Conservation (phyloP, 2,113 vertebrate genomes). For the Bubo bubo region DNA sequence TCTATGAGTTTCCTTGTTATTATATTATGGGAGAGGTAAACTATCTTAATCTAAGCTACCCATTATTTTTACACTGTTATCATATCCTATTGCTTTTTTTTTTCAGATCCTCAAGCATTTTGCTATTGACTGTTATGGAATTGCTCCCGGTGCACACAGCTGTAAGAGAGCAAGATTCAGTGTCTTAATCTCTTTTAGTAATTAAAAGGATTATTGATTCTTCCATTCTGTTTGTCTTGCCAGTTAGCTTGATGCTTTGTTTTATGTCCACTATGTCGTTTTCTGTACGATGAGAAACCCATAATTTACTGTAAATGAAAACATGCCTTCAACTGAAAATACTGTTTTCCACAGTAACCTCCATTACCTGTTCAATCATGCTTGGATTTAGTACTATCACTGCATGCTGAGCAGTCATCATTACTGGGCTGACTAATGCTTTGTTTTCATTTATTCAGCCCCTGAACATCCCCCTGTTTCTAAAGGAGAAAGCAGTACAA, state of each 20-base stretch:
- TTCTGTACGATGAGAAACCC: not conserved
- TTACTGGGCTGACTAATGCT: not conserved
- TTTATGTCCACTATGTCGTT: not conserved
- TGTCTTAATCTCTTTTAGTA: not conserved
- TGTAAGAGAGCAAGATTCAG: not conserved
- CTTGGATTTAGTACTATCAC: not conserved
- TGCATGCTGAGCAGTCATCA: not conserved
- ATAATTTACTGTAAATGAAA: not conserved
- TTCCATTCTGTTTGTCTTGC: not conserved
- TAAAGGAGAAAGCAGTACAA: not conserved
- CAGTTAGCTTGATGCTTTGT: not conserved
- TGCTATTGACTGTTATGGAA: not conserved
- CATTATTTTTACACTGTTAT: not conserved
- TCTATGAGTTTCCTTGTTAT: not conserved
- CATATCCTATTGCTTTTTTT: not conserved
- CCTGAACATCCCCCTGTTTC: not conserved
- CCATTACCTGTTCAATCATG: not conserved
- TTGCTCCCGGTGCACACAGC: not conserved
- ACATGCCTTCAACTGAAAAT: not conserved
- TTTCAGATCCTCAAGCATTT: not conserved
- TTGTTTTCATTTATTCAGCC: not conserved
- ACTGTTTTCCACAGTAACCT: not conserved
- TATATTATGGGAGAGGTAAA: not conserved
- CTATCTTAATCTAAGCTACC: not conserved
- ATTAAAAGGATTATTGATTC: not conserved